These are phyloP conservation scores for Lepus oiostolus DNA, from an alignment of 2,797 vertebrate species.

Conservation along the genomic window DNA sequence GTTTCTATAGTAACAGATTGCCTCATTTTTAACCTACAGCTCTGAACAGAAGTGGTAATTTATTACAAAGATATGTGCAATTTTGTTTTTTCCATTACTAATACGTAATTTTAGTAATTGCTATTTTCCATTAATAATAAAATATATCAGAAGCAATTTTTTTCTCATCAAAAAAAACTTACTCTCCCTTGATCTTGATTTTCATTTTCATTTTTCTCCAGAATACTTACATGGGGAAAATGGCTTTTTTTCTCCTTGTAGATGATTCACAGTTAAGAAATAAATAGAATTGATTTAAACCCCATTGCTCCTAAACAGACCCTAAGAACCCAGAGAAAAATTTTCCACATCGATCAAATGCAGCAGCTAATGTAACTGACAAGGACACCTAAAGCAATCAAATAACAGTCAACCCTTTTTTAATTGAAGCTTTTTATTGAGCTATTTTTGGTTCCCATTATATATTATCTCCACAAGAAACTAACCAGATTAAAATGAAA, in stretches of 20 bases:
- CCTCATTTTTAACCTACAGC: neutral
- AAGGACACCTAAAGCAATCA: constrained; percentile 5
- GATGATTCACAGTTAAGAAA: constrained; percentile 16
- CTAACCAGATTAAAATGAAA: constrained; percentile 67
- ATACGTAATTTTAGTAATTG: neutral
- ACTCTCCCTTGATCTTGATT: constrained; percentile 21
- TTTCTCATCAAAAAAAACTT: constrained; percentile 53
- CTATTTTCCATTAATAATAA: neutral
- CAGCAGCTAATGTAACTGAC: constrained; percentile 11
- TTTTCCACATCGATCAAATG: neutral
- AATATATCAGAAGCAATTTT: constrained; percentile 27
- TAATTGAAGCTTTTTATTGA: constrained; percentile 43
- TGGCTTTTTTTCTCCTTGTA: neutral
- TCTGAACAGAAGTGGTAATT: neutral
- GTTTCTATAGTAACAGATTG: constrained; percentile 27
- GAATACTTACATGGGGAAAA: constrained; percentile 29
- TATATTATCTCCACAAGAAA: constrained; percentile 59
- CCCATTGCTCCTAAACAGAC: neutral
- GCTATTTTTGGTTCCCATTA: constrained; percentile 70
- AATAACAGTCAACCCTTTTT: neutral
- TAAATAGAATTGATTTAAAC: neutral
- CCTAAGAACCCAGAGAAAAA: constrained; percentile 6
- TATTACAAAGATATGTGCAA: neutral
- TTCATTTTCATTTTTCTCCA: constrained; percentile 23
- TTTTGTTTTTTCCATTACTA: constrained; percentile 7